Conservation (phyloP, 2,797 vertebrate genomes). For the Syndactyla subalaris region DNA sequence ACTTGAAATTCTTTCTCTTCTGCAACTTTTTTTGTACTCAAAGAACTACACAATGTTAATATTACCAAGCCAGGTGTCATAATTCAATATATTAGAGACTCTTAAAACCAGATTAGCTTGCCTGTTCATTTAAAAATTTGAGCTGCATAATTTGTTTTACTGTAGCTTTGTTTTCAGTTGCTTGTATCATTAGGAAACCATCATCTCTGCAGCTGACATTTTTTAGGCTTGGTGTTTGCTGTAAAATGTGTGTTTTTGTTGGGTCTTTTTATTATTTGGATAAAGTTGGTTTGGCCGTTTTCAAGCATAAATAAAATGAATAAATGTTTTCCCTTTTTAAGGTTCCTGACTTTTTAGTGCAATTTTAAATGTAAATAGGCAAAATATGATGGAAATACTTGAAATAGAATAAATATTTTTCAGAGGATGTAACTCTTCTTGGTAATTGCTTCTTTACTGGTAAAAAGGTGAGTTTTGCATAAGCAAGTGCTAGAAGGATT, state of each 20-base stretch:
- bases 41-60: background rate
- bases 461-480: background rate
- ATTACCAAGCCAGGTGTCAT: background rate
- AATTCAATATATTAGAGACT: background rate
- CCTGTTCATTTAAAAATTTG: background rate
- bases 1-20: background rate
- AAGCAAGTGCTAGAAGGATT: background rate
- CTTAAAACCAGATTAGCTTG: background rate
- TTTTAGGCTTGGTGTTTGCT: background rate
- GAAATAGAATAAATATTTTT: slow-evolving; percentile 35
- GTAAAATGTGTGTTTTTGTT: background rate
- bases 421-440: background rate
- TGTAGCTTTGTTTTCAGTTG: background rate
- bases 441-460: background rate
- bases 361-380: slow-evolving; percentile 41
- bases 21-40: background rate
- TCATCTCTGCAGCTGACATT: background rate
- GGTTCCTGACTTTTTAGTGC: slow-evolving; percentile 12
- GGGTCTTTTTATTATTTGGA: background rate
- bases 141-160: background rate
- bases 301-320: slow-evolving; percentile 38
- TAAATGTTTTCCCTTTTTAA: slow-evolving; percentile 44
- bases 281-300: slow-evolving; percentile 28
- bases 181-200: background rate
- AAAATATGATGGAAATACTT: slow-evolving; percentile 40